Evolutionary conservation across 2,797 vertebrate species (phyloP).

Genomic region (Huso huso): DNA sequence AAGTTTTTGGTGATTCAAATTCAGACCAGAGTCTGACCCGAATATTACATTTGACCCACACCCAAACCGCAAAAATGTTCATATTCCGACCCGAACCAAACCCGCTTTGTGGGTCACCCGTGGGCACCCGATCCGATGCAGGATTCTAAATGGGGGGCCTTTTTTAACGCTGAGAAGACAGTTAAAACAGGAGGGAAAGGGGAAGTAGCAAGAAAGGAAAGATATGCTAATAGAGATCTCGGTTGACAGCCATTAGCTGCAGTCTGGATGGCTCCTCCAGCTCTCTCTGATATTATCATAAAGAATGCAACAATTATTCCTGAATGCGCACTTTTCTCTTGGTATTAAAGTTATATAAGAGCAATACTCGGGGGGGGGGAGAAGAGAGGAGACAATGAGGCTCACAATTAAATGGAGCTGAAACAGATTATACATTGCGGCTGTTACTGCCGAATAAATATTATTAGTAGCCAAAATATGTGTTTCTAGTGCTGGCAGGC

Average conservation of each 20-base stretch:
- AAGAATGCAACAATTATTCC: constrained; percentile 3
- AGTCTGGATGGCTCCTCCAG: not conserved
- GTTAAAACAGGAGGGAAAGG: too few species aligned
- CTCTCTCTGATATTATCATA: constrained; percentile 7
- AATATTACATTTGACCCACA: too few species aligned
- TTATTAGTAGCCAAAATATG: not conserved
- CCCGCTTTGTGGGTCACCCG: too few species aligned
- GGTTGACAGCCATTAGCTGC: constrained; percentile 15
- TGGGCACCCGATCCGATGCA: too few species aligned
- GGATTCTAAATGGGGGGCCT: too few species aligned
- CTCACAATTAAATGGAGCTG: not conserved
- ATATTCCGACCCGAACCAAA: too few species aligned
- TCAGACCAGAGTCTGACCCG: too few species aligned
- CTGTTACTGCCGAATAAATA: not conserved
- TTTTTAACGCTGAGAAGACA: too few species aligned
- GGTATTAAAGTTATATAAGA: constrained; percentile 1
- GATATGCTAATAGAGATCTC: constrained; percentile 13
- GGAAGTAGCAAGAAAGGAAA: not conserved
- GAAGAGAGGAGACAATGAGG: not conserved
- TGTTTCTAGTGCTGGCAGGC: not conserved
- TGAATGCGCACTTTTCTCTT: not conserved
- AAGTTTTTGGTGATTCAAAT: too few species aligned
- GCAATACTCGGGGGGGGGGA: not conserved
- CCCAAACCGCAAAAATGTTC: too few species aligned
- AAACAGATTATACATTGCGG: not conserved